Conservation (phyloP, 2,113 vertebrate genomes). For the Trachemys scripta region DNA sequence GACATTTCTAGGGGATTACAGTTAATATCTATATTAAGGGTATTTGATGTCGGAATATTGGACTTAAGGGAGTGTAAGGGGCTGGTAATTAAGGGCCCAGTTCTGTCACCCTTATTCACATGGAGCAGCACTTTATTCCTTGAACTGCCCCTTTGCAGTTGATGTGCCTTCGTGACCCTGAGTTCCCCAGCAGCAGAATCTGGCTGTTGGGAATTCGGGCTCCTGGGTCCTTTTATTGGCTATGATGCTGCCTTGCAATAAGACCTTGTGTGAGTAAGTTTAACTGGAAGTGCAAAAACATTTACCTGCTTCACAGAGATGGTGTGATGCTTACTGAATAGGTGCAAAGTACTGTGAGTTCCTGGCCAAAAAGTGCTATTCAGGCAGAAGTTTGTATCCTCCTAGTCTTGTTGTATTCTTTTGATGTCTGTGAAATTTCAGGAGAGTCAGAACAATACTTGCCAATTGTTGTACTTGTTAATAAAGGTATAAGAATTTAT, state of each 20-base stretch:
- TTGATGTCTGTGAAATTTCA: rapidly evolving
- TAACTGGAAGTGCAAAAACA: background rate
- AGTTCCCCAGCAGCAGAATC: background rate
- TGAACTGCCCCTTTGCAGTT: background rate
- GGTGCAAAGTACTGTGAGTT: rapidly evolving
- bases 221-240: background rate
- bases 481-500: background rate
- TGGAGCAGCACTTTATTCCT: rapidly evolving
- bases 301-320: background rate
- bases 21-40: background rate
- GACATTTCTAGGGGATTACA: background rate
- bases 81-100: background rate
- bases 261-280: background rate
- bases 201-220: background rate
- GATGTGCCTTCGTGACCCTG: background rate
- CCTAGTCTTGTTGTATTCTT: background rate
- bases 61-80: background rate
- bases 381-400: background rate
- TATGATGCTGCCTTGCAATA: background rate
- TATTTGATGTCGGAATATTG: background rate
- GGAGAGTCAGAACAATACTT: background rate
- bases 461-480: background rate
- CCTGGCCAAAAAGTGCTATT: background rate
- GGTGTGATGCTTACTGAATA: rapidly evolving
- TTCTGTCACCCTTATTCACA: background rate